A percentile compares a stretch with the other conserved stretches of the same genome.
phyloP scores from a whole-genome alignment of 1,140 invertebrate species.

The Neodiprion virginianus region DNA sequence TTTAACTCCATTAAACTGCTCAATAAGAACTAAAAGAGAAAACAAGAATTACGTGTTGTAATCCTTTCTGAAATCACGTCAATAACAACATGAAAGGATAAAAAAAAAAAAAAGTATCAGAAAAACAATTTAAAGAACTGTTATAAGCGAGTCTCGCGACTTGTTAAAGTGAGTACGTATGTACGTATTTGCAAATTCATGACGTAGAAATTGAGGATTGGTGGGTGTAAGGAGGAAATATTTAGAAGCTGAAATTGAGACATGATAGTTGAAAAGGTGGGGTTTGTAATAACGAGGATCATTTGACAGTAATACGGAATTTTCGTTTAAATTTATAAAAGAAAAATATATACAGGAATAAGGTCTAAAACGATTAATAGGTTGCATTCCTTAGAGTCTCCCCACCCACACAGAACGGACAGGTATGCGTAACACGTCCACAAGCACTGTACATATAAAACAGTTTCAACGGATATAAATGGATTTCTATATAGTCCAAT shows the following conservation, averaged over 20 bases:
- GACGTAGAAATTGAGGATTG: no score
- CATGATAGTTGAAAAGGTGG: no score
- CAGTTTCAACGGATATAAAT: not conserved
- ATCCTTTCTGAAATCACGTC: no score
- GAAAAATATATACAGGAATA: not conserved
- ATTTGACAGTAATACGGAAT: no score
- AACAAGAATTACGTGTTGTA: no score
- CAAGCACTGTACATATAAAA: not conserved
- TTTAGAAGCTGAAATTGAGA: no score
- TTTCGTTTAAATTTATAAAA: not conserved
- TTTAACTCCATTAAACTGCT: not conserved
- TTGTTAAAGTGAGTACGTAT: no score
- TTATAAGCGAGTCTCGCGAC: no score
- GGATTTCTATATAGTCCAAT: not conserved
- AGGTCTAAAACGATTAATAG: not conserved
- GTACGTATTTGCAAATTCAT: no score
- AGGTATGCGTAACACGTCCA: conserved; percentile 6
- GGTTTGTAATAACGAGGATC: no score
- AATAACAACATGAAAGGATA: not conserved
- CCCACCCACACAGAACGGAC: not conserved
- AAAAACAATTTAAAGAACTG: not conserved
- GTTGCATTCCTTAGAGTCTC: not conserved
- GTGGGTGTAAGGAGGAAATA: no score
- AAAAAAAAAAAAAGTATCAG: not conserved
- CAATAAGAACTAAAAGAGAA: no score